Evolutionary conservation across 1,140 invertebrate genomes (phyloP), one percentile per base, ranked within the genome.

Genomic region (Ylistrum balloti): DNA sequence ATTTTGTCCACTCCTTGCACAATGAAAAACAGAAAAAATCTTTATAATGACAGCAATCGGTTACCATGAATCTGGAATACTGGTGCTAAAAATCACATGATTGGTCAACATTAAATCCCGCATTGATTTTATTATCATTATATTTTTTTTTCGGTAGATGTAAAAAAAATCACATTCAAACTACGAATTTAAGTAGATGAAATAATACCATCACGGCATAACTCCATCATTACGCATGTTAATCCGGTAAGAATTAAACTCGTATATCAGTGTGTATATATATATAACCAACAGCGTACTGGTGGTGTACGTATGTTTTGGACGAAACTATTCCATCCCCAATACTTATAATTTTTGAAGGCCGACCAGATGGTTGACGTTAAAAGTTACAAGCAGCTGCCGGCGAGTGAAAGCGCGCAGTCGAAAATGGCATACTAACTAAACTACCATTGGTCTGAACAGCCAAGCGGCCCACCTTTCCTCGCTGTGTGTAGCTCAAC

Each of bases 361-460:
- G 56, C n/a, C 56, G 56, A 74, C 56, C 56, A 74, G 56, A 74
- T 74, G 56, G 56, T 74, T 74, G 56, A 74, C 56, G 56, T 74
- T 74, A 74, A 45, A 74, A 74, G 56, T 74, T 74, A 74, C 56
- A 74, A 74, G 56, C 56, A 74, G 56, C 56, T 74, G 56, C 56
- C n/a, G 56, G 56, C 56, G 56, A 74, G 56, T 74, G 56, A 74
- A 74, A 74, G 56, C 56, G 56, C 56, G 56, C 56, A 74, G 22
- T 74, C 56, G 56, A 74, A 74, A 74, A n/a, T 74, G 56, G 56
- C 22, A 74, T 74, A 74, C 56, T 74, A 74, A n/a, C 56, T 74
- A 74, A n/a, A 74, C 56, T 74, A 74, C 56, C 56, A 74, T 74
- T 74, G 56, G 56, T 74, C 56, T 74, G 56, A 74, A 74, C 56